A percentile compares a stretch with the other conserved stretches of the same genome.
phyloP scores from a whole-genome alignment of 2,113 vertebrate species.

The Eptesicus fuscus region DNA sequence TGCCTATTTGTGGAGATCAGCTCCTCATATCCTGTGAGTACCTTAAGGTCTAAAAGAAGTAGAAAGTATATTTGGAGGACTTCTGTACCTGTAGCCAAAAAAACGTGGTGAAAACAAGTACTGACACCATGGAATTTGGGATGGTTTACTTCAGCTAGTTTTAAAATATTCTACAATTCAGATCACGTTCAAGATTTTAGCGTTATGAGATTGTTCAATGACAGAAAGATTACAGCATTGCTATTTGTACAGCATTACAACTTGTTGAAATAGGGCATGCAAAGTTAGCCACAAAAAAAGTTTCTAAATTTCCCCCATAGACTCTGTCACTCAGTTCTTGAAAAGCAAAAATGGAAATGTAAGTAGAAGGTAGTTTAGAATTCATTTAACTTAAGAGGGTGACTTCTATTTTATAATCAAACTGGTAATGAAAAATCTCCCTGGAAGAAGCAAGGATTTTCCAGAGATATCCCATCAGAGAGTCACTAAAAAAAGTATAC shows the following conservation, averaged over 20 bases:
- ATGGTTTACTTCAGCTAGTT: neutral
- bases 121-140: neutral
- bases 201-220: conserved; percentile 29
- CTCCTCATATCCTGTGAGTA: neutral
- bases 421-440: neutral
- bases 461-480: neutral
- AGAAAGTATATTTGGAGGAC: neutral
- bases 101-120: neutral
- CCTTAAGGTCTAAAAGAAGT: neutral
- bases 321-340: neutral
- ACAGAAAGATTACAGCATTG: neutral
- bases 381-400: conserved; percentile 14
- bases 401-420: neutral
- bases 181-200: neutral
- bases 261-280: conserved; percentile 35
- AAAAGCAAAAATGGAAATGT: conserved; percentile 30
- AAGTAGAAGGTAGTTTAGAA: conserved; percentile 6
- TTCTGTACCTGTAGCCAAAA: neutral
- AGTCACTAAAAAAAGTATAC: neutral
- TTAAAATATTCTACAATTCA: conserved; percentile 13
- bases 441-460: neutral
- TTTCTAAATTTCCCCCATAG: conserved; percentile 11
- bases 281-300: conserved; percentile 33
- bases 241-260: conserved; percentile 8
- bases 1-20: neutral